Conservation (phyloP, 2,888 invertebrate species). For the Oligia latruncula region DNA sequence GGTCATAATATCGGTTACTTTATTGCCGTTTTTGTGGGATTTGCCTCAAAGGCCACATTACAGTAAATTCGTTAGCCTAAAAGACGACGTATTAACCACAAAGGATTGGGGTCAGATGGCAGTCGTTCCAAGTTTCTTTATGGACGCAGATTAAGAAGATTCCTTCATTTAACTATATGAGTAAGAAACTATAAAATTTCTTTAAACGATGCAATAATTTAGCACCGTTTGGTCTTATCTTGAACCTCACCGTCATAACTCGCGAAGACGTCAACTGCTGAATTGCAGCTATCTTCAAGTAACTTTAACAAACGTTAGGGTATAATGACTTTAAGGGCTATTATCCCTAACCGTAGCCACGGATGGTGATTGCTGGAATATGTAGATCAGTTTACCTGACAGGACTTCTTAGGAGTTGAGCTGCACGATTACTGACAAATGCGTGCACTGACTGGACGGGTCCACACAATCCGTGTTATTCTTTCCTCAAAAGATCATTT, state of each 20-base stretch:
- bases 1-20: slow-evolving; percentile 30
- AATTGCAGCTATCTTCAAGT: slow-evolving; percentile 13
- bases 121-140: slow-evolving; percentile 2
- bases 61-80: neutral
- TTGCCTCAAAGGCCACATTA: neutral
- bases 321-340: slow-evolving; percentile 5
- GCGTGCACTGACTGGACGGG: no score
- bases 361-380: neutral
- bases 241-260: neutral
- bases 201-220: neutral
- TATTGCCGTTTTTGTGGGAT: slow-evolving; percentile 6
- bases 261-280: neutral
- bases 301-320: slow-evolving; percentile 1
- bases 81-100: neutral
- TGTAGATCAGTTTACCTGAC: slow-evolving; percentile 1
- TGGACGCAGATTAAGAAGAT: neutral
- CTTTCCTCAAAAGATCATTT: no score
- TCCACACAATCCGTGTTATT: no score
- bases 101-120: neutral
- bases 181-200: neutral
- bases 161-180: neutral
- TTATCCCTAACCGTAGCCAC: neutral
- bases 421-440: no score
- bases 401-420: neutral
- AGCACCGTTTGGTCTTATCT: neutral